phyloP scores from a whole-genome alignment of 2,797 vertebrate genomes.

The Psittacula echo region DNA sequence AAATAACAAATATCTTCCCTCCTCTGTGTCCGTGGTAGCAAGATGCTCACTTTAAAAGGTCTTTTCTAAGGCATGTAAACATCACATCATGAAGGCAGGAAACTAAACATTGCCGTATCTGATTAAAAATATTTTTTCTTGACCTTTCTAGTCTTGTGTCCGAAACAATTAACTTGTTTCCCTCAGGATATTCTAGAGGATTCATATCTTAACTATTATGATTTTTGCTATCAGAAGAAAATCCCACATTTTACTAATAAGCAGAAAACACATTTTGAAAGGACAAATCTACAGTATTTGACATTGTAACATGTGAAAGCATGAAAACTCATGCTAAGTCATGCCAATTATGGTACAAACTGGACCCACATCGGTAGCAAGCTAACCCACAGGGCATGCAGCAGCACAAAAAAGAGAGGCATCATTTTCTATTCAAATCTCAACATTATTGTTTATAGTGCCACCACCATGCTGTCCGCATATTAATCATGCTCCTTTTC shows the following conservation, averaged over 20 bases:
- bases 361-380: not conserved
- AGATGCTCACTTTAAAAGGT: not conserved
- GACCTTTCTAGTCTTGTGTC: not conserved
- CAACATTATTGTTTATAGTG: not conserved
- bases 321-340: not conserved
- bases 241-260: not conserved
- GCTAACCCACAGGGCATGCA: not conserved
- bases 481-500: not conserved
- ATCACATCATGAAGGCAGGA: not conserved
- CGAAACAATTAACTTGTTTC: not conserved
- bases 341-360: not conserved
- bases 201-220: not conserved
- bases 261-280: not conserved
- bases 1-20: not conserved
- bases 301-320: not conserved
- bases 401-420: not conserved
- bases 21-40: not conserved
- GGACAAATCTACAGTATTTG: not conserved
- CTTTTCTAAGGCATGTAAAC: slow-evolving; percentile 18
- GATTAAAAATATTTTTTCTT: not conserved
- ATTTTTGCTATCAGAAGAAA: not conserved
- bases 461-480: not conserved
- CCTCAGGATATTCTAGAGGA: not conserved
- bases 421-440: not conserved
- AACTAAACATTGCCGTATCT: not conserved